Percentiles rank a stretch among this genome's conserved stretches.
Evolutionary conservation across 2,888 invertebrate genomes (phyloP).

Genomic region (Frankliniella intonsa): DNA sequence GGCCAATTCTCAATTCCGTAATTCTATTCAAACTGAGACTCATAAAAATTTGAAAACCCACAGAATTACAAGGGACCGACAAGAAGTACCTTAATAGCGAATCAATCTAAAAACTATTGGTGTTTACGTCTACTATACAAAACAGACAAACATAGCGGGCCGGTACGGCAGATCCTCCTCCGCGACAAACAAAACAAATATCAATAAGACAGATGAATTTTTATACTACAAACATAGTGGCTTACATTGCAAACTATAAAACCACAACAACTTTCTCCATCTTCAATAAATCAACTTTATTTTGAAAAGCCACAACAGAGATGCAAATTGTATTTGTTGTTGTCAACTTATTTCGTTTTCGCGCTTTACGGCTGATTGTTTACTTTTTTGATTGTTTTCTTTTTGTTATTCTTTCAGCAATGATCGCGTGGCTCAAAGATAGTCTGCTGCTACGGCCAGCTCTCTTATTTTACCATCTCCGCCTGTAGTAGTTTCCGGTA

Average conservation of each 20-base stretch:
- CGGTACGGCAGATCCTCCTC: background rate
- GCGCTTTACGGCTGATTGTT: conserved; percentile 3
- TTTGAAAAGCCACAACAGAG: background rate
- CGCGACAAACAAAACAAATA: conserved; percentile 14
- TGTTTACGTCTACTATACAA: background rate
- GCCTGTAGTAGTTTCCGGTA: background rate
- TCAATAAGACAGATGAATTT: background rate
- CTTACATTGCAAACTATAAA: background rate
- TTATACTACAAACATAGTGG: background rate
- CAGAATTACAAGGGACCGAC: too few relatives aligned
- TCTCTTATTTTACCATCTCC: background rate
- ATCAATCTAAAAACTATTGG: background rate
- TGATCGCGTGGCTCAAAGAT: background rate
- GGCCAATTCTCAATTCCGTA: background rate
- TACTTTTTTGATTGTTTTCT: conserved; percentile 1
- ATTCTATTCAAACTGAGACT: background rate
- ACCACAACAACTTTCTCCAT: background rate
- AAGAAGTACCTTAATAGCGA: too few relatives aligned
- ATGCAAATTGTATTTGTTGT: conserved; percentile 3
- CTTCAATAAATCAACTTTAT: background rate
- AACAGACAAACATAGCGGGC: background rate
- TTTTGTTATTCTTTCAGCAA: background rate
- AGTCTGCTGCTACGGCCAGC: background rate
- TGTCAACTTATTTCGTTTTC: conserved; percentile 18
- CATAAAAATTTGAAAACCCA: background rate